phyloP scores from a whole-genome alignment of 2,113 vertebrate species.

The Paralichthys olivaceus region DNA sequence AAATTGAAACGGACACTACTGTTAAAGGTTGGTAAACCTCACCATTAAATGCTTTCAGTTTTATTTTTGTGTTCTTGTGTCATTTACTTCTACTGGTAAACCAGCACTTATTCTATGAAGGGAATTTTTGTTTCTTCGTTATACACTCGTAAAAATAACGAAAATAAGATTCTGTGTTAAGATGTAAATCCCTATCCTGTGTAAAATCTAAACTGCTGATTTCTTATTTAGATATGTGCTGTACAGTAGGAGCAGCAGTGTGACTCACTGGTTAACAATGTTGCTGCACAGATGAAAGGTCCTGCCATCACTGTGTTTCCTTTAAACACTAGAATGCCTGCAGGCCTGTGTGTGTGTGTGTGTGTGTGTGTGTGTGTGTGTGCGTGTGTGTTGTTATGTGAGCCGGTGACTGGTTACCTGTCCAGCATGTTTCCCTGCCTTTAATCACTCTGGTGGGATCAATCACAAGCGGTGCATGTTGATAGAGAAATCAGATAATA shows the following conservation, averaged over 20 bases:
- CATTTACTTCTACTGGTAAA: background rate
- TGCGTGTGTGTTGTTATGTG: background rate
- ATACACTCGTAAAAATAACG: background rate
- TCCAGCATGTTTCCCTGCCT: background rate
- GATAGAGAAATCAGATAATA: background rate
- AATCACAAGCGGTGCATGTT: background rate
- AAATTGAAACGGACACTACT: background rate
- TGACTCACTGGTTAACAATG: slow-evolving; percentile 40
- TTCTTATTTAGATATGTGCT: background rate
- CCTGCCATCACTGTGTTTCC: background rate
- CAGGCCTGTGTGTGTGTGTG: background rate
- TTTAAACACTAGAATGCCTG: background rate
- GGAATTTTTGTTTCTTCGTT: background rate
- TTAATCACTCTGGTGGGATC: background rate
- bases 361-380: background rate
- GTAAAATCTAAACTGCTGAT: background rate
- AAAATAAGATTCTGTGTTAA: background rate
- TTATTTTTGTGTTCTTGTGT: background rate
- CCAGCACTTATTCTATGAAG: background rate
- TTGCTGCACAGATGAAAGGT: background rate
- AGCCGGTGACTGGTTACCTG: background rate
- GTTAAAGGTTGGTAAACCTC: background rate
- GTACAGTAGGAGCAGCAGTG: background rate
- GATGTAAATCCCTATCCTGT: background rate
- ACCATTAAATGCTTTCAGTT: background rate